A percentile compares a stretch with the other conserved stretches of the same genome.
These are phyloP conservation scores for Anastrepha ludens DNA, from an alignment of 1,140 invertebrate genomes.

Conservation along the genomic window DNA sequence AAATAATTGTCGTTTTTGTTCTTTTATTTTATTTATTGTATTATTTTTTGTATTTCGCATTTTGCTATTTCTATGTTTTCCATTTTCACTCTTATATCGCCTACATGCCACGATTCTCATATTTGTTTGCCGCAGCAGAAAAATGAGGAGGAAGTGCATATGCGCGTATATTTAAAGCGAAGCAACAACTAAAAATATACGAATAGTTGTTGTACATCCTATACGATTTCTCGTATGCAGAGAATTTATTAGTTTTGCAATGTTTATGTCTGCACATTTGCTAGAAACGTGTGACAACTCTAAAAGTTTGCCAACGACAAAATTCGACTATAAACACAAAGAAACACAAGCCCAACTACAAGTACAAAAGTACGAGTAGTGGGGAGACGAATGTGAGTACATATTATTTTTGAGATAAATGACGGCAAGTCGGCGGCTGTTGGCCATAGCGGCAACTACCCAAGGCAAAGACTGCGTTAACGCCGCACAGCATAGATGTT, in stretches of 20 bases:
- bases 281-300: slow-evolving; percentile 26
- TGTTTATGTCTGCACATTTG: slow-evolving; percentile 26
- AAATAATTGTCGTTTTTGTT: neutral
- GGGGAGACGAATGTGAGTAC: neutral
- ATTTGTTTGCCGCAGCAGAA: neutral
- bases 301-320: slow-evolving; percentile 10
- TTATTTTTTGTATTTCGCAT: neutral
- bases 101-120: neutral
- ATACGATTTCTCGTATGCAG: neutral
- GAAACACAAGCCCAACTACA: neutral
- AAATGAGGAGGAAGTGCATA: neutral
- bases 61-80: neutral
- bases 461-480: neutral
- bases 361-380: neutral
- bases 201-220: neutral
- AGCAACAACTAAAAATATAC: neutral
- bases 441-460: neutral
- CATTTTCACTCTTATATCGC: too few species aligned
- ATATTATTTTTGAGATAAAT: neutral
- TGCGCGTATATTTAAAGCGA: neutral
- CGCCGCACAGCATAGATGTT: neutral
- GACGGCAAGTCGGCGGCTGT: neutral
- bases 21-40: neutral
- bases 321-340: neutral
- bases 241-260: slow-evolving; percentile 32